phyloP scores from a whole-genome alignment of 2,113 vertebrate genomes.

The Xyliphius kryptos region DNA sequence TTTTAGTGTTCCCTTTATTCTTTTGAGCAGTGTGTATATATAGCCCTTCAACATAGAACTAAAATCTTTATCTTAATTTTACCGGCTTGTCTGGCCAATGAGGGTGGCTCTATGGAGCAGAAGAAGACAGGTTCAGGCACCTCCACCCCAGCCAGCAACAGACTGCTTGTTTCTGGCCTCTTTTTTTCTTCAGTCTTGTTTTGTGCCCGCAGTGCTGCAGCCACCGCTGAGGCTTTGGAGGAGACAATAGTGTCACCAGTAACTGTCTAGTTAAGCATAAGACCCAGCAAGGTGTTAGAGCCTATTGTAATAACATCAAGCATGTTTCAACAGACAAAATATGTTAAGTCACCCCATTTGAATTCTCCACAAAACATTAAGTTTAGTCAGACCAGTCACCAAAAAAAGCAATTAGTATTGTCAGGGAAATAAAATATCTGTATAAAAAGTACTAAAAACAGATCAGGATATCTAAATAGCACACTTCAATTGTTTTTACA shows the following conservation, averaged over 20 bases:
- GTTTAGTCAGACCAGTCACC: too few relatives aligned
- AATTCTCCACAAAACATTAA: too few relatives aligned
- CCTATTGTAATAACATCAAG: not conserved
- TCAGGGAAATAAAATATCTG: too few relatives aligned
- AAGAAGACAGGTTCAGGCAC: slow-evolving; percentile 96
- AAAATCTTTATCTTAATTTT: slow-evolving; percentile 2
- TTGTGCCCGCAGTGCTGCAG: slow-evolving; percentile 61
- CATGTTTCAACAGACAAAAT: not conserved
- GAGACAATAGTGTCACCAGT: slow-evolving; percentile 93
- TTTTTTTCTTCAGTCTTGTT: slow-evolving; percentile 36
- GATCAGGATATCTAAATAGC: too few relatives aligned
- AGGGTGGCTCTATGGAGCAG: slow-evolving; percentile 92
- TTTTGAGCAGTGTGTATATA: too few relatives aligned
- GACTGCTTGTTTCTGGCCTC: slow-evolving; percentile 42
- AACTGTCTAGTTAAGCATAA: slow-evolving; percentile 67
- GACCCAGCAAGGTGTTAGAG: not conserved
- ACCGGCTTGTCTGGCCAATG: slow-evolving; percentile 85
- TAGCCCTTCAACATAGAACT: not conserved
- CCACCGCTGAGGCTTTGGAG: slow-evolving; percentile 81
- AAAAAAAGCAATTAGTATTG: too few relatives aligned
- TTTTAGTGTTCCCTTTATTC: too few relatives aligned
- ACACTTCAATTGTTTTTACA: too few relatives aligned
- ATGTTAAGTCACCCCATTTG: too few relatives aligned
- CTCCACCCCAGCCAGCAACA: slow-evolving; percentile 84
- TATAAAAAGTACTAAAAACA: too few relatives aligned